phyloP scores from a whole-genome alignment of 2,113 vertebrate species.

The Plecturocebus donacophilus region DNA sequence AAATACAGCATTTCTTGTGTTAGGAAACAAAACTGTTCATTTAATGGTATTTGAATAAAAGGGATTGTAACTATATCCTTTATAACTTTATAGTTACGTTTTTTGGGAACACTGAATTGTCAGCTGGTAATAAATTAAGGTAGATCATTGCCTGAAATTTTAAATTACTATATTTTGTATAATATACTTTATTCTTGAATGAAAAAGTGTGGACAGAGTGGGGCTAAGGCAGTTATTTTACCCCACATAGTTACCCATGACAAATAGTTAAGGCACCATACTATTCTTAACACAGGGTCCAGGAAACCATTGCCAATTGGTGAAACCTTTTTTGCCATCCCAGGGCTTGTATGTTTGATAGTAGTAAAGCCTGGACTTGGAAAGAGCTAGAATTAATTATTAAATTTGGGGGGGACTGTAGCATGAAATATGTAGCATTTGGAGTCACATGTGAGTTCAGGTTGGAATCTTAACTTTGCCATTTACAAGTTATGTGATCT shows the following conservation, averaged over 20 bases:
- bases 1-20: neutral
- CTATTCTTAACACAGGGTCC: neutral
- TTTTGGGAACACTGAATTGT: neutral
- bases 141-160: neutral
- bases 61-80: neutral
- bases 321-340: neutral
- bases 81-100: neutral
- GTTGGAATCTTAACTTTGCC: neutral
- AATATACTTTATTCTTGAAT: neutral
- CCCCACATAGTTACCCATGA: neutral
- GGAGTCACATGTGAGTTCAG: neutral
- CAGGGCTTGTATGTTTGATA: neutral
- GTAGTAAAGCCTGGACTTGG: conserved; percentile 3
- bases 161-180: conserved; percentile 32
- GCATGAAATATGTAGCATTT: neutral
- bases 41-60: conserved; percentile 8
- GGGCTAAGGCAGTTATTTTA: neutral
- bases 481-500: neutral
- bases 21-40: neutral
- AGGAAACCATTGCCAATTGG: neutral
- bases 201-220: neutral
- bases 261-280: neutral
- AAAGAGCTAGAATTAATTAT: conserved; percentile 25
- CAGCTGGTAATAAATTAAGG: neutral
- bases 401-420: neutral